phyloP scores from a whole-genome alignment of 2,113 vertebrate genomes.

The Gallinago undulata region DNA sequence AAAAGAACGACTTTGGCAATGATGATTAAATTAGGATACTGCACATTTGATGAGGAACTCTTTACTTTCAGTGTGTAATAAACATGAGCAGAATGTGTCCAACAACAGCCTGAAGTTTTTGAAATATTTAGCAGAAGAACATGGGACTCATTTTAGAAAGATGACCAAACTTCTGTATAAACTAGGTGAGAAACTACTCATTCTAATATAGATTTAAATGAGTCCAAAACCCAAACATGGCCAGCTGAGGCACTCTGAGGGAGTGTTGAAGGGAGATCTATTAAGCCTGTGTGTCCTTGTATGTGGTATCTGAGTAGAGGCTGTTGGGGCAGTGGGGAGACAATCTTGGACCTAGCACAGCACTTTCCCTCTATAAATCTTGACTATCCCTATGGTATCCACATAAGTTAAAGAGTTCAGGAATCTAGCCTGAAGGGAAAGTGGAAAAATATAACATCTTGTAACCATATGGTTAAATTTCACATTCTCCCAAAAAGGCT shows the following conservation, averaged over 20 bases:
- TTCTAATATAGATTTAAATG: background rate
- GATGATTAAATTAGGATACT: background rate
- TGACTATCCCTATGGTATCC: background rate
- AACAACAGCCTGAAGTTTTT: background rate
- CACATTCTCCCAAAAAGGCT: background rate
- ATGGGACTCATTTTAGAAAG: background rate
- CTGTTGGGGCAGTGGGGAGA: background rate
- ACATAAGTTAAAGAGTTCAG: background rate
- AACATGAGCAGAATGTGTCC: background rate
- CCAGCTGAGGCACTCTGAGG: background rate
- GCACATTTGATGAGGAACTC: background rate
- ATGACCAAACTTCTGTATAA: background rate
- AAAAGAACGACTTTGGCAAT: background rate
- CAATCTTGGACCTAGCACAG: background rate
- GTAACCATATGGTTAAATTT: background rate
- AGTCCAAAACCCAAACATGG: background rate
- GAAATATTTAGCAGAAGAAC: background rate
- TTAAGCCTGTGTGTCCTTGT: background rate
- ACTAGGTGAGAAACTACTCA: background rate
- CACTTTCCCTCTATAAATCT: background rate
- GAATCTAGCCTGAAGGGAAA: background rate
- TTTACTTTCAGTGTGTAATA: background rate
- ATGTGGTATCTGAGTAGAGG: background rate
- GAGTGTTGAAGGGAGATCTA: background rate
- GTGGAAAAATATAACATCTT: background rate